Base-by-base conservation (phyloP, 2,888 invertebrate genomes). In the Morpho achilles region DNA sequence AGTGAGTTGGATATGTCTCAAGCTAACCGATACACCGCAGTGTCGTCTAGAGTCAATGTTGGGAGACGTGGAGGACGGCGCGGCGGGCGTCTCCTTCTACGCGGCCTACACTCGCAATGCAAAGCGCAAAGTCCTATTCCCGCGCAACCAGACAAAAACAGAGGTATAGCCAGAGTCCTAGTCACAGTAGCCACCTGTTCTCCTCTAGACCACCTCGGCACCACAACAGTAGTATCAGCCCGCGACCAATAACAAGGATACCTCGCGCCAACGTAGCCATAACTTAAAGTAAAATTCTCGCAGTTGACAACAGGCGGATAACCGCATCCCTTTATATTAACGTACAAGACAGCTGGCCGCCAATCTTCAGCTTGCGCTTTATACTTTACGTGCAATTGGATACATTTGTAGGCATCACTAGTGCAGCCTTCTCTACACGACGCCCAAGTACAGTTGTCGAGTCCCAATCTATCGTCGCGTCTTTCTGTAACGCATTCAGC, bases 241-340 rank as follows among this genome's bases (percentile, higher is more conserved):
- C 95, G 92, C 52, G 95, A 95, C 91, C 94, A 95, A 74, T 88
- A 93, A 73, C 94, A 94, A 0, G 93, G 92, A 69, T 93, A 94
- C 69, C 84, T 90, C 8, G 93, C 93, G 51, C 95, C 95, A 67
- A 94, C 93, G 68, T 89, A 91, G 42, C 95, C 95, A 76, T 93
- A 94, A 65, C 91, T 92, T 57, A 92, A 91, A 8, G 95, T 94
- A 79, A 96, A 96, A 76, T 95, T 95, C 67, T 93, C 92, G 82
- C 96, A 96, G 72, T 94, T 93, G 59, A 96, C 95, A 51, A 90
- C 86, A 45, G 96, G 96, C 9, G 96, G 96, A 77, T 96, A 96
- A 7, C 96, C 96, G 80, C 96, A 96, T 58, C 96, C 96, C 77
- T 96, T 96, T 75, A 96, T 95, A 82, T 96, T 96, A 55, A 96